Evolutionary conservation across 2,113 vertebrate genomes (phyloP), one percentile per base, ranked within the genome.

Genomic region (Pomatostomus ruficeps): DNA sequence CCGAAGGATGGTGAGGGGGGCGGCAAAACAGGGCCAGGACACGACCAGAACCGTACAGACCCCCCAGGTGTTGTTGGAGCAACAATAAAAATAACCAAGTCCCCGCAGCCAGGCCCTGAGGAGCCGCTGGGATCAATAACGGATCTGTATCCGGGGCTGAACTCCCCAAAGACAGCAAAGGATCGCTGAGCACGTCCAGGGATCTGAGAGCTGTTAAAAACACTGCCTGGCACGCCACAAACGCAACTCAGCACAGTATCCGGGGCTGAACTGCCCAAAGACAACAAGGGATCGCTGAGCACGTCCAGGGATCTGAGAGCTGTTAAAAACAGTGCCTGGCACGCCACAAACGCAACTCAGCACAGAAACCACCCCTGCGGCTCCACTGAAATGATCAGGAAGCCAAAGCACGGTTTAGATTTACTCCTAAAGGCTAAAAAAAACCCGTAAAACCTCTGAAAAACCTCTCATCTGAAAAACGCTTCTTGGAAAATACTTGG

Each of bases 1-100:
- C 77, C 19, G 28, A 12, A 3, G 0, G 23, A 33, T 7, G 1
- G 1, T 0, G 12, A 17, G 35, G n/a, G 11, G 36, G 51, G 28
- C 9, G 21, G 11, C 36, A 40, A 8, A 17, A 22, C 14, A 36
- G n/a, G 38, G 21, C 12, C 21, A 78, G 76, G 59, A 16, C 5
- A 1, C 1, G 51, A 16, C 7, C 58, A 1, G 22, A 59, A 7
- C 18, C 2, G 26, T 1, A 22, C 9, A 11, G 7, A 58, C 10
- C 26, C n/a, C 45, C 28, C 61, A 26, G 71, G 55, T 16, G 43
- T 9, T 46, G 51, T 21, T 3, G 31, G 76, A 73, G 70, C 29
- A 14, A 18, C 0, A 12, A 28, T 23, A 51, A 58, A 80, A 76
- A 67, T 7, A 80, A 33, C 7, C 2, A 21, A 13, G 21, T 1